Base-by-base conservation (phyloP, 2,113 vertebrate genomes). In the Serinus canaria region DNA sequence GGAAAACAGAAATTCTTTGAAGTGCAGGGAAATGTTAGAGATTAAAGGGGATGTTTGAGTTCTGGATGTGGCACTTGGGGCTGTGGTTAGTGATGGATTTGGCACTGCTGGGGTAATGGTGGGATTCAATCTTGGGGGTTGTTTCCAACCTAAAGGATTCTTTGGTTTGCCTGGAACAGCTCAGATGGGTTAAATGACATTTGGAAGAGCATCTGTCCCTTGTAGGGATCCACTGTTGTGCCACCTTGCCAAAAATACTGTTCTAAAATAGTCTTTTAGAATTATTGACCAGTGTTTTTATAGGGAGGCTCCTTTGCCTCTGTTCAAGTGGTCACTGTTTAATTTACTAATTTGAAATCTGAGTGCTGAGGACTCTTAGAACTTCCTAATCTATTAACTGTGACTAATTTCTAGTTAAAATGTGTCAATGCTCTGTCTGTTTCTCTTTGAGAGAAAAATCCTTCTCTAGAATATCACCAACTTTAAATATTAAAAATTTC, bases 1-100 rank as follows among this genome's bases (percentile, higher is more conserved):
- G 24, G 52, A 47, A 37, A 90, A 62, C 31, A 44, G 33, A 37
- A 19, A 46, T 63, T 37, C 43, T 80, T 49, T 31, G 4, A 73
- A 69, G 39, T 56, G 11, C 41, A 69, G 35, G 13, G 52, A 49
- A 10, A 44, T 41, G 7, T 33, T 39, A 4, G 0, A 0, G 58
- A 7, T 16, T 11, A 15, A 53, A 44, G 30, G n/a, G 16, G 62
- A 10, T 44, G 6, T 55, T 53, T 39, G 63, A 15, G 4, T 35
- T 69, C 25, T 41, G 63, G 47, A 15, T 68, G 55, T 68, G 53
- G 59, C 31, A 4, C 19, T 44, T 22, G 44, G 59, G 59, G 33
- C 5, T 0, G 1, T 81, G 68, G 70, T 68, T 41, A 46, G n/a
- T 46, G 46, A 22, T 41, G 78, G 60, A 16, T 50, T 27, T 81